phyloP scores from a whole-genome alignment of 1,140 invertebrate species.

The Drosophila nebulosa region DNA sequence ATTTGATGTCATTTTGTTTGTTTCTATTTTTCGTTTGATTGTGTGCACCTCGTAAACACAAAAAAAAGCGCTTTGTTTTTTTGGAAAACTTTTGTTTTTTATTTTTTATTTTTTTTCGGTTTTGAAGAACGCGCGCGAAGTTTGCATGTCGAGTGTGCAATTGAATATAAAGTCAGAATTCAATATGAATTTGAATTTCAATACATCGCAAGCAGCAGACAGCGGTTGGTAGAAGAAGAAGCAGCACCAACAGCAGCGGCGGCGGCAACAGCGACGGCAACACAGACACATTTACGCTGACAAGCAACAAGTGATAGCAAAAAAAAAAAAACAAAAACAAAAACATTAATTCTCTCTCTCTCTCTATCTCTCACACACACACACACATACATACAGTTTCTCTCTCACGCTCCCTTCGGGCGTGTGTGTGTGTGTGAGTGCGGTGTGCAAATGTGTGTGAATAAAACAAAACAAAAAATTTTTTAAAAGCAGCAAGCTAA shows the following conservation, averaged over 20 bases:
- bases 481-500: conserved; percentile 26
- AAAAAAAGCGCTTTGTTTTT: conserved; percentile 2
- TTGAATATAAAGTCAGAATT: conserved; percentile 69
- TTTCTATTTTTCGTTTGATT: conserved; percentile 1
- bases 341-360: neutral
- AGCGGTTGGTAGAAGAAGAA: no score
- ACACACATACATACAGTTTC: neutral
- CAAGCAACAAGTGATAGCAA: conserved; percentile 70
- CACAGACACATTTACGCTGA: conserved; percentile 1
- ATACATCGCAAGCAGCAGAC: conserved; percentile 37
- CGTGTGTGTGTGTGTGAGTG: conserved; percentile 14
- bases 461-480: conserved; percentile 49
- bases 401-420: neutral
- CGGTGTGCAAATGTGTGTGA: conserved; percentile 7
- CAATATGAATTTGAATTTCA: conserved; percentile 74
- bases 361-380: no score
- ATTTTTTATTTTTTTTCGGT: neutral
- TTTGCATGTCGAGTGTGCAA: conserved; percentile 65
- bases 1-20: conserved; percentile 54
- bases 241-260: neutral
- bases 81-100: conserved; percentile 8
- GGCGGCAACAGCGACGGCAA: conserved; percentile 12
- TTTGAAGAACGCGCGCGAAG: conserved; percentile 39
- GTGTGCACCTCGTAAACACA: conserved; percentile 2
- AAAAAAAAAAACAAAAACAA: conserved; percentile 10